Evolutionary conservation across 2,113 vertebrate genomes (phyloP).

Genomic region (Eurystomus gularis): DNA sequence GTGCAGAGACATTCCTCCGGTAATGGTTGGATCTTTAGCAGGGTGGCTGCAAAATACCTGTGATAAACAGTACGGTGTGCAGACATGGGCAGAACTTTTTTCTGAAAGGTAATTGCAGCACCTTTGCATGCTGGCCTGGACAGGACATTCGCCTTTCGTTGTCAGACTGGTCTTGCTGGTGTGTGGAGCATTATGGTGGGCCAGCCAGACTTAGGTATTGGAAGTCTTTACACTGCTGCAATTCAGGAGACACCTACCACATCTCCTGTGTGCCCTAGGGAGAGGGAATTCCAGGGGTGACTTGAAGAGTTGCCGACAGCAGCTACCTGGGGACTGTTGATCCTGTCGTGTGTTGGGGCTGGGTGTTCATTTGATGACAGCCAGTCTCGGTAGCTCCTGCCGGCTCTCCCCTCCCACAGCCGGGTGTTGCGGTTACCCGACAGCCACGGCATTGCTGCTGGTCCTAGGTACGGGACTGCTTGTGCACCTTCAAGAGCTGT

Average conservation of each 20-base stretch:
- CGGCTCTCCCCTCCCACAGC: not conserved
- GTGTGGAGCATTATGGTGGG: not conserved
- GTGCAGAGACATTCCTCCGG: conserved; percentile 72
- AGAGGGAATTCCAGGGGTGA: not conserved
- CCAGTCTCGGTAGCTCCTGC: not conserved
- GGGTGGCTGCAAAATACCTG: not conserved
- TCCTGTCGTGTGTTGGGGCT: not conserved
- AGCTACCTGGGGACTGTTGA: not conserved
- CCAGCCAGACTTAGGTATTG: fast-evolving
- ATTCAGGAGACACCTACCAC: not conserved
- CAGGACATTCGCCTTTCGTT: not conserved
- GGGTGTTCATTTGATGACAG: not conserved
- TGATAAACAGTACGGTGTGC: not conserved
- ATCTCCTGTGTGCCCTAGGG: not conserved
- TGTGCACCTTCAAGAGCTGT: not conserved
- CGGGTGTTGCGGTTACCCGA: no score
- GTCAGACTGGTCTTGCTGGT: not conserved
- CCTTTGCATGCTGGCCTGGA: not conserved
- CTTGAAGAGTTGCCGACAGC: not conserved
- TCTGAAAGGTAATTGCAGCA: not conserved
- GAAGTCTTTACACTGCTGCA: fast-evolving
- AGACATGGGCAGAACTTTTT: not conserved
- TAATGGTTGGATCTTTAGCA: not conserved
- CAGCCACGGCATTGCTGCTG: not conserved
- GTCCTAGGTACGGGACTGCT: not conserved